Percentiles rank a stretch among this genome's conserved stretches.
Evolutionary conservation across 2,888 invertebrate species (phyloP).

Genomic region (Campopleginae sp.): DNA sequence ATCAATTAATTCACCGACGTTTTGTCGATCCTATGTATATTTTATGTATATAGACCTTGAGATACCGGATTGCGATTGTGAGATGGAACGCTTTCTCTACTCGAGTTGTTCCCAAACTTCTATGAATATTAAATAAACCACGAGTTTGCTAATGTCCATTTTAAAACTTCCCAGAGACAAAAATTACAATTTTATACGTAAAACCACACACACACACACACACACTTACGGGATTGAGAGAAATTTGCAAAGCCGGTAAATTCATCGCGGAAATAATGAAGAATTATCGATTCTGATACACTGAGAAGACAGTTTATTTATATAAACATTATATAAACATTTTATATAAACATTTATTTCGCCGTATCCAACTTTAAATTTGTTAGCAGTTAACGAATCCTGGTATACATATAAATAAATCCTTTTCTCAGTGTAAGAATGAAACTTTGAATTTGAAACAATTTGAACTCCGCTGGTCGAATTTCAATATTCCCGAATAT

Average conservation of each 20-base stretch:
- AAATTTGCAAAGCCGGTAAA: not conserved
- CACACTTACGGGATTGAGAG: not conserved
- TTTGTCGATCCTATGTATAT: constrained; percentile 41
- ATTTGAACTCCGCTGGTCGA: not conserved
- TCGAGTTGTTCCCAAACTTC: not conserved
- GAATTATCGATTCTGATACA: too few species aligned
- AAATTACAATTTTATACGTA: not conserved
- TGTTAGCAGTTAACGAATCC: too few species aligned
- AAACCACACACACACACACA: not conserved
- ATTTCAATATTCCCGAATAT: not conserved
- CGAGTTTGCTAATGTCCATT: not conserved
- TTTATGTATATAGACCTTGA: not conserved
- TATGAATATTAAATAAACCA: not conserved
- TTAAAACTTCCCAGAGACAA: not conserved
- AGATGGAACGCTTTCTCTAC: not conserved
- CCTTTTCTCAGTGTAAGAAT: too few species aligned
- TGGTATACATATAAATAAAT: too few species aligned
- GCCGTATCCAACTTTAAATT: too few species aligned
- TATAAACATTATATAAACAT: too few species aligned
- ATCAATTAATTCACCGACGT: constrained; percentile 67
- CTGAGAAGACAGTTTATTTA: too few species aligned
- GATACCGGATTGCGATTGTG: not conserved
- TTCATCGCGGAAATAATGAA: not conserved
- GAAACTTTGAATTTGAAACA: too few species aligned
- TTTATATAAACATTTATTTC: too few species aligned